Base-by-base conservation (phyloP, 2,113 vertebrate species). In the Antigone vipio region DNA sequence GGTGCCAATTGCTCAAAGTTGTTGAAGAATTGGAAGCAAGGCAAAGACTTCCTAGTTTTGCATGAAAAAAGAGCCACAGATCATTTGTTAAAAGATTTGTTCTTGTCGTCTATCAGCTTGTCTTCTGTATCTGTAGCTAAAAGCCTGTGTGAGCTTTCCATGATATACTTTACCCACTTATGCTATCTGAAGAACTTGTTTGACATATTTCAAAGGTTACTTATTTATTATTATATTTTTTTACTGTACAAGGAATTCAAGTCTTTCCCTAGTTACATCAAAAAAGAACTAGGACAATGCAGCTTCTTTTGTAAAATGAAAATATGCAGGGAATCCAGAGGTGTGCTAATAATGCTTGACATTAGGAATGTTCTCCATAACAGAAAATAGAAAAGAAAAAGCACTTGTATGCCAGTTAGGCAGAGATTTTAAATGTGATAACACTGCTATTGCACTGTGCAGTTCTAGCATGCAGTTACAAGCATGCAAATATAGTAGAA, bases 291-390 rank as follows among this genome's bases (percentile, higher is more conserved):
- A 91, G 84, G 58, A 97, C 92, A 97, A 96, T 95, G 82, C 34
- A 88, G 52, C 62, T 95, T 92, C 90, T 95, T 92, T 96, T 93
- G 69, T 95, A 89, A 96, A 78, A n/a, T 23, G 40, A 63, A 97
- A 97, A 95, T 82, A 97, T 96, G 83, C 63, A 82, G 90, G 52
- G 96, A 98, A 97, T 97, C 62, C 82, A 50, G 35, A 97, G 93
- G 91, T 97, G 93, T 96, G 81, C 85, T 97, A 80, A 91, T 92
- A 82, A 74, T 52, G 29, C 53, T 96, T 93, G 80, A 85, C 40
- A 53, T 63, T 29, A 80, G 23, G 42, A 96, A 95, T 68, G 35
- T 59, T 71, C 95, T 93, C 82, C 89, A 23, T 75, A 91, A 84
- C 11, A 88, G 49, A 90, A 97, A 96, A 95, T 14, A 75, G 49